Evolutionary conservation across 1,140 invertebrate species (phyloP), one percentile per base, ranked within the genome.

Genomic region (Drusus annulatus): DNA sequence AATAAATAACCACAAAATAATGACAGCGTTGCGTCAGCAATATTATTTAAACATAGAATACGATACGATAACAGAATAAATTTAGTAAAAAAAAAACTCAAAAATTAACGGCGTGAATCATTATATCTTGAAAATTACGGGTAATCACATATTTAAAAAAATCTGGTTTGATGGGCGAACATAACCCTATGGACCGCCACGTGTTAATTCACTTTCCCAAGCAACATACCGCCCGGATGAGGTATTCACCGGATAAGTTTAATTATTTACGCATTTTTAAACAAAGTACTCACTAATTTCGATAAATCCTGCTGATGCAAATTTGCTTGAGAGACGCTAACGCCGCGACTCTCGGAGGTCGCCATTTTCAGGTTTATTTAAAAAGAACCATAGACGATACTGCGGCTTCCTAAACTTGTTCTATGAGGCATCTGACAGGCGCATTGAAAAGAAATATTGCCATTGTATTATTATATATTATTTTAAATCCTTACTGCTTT

Each of bases 241-340:
- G 17, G 36, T 23, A 19, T 51, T 17, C 7, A 51, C 23, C 21
- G 31, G 6, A 51, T 21, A 71, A 51, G 17, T 21, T 51, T 2
- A 51, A 21, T 71, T 71, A 71, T 51, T 71, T 71, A 23, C 68
- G 19, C 45, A 71, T 8, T 36, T 8, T 50, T 23, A 21, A 50
- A 50, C 68, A 52, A 51, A 23, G n/a, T 21, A 85, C 89, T 89
- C 84, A 90, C 88, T 82, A 89, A 85, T 87, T 89, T 89, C 74
- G 88, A 85, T 84, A 90, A 85, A 84, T 90, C 88, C 87, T 90
- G 89, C 84, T 89, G 89, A 87, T 90, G 88, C 85, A 90, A 89
- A 86, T 89, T 89, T 81, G 88, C 88, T 63, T 88, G 86, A 16
- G 68, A 60, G 76, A 84, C 86, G 85, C 79, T 45, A 31, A 69